phyloP scores from a whole-genome alignment of 2,888 invertebrate genomes.

The Euplexia lucipara region DNA sequence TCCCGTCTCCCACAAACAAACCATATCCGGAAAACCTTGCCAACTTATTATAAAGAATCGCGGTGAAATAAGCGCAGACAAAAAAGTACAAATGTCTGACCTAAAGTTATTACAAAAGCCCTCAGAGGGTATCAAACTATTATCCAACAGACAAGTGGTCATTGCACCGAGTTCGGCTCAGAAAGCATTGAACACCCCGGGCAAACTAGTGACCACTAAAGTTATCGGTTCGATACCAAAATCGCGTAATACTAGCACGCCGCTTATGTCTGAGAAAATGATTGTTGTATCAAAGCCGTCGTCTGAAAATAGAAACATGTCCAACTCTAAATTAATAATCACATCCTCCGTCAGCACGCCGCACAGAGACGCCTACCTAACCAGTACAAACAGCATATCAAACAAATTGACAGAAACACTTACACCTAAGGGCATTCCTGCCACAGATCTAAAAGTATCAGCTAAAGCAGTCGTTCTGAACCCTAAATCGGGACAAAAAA shows the following conservation, averaged over 20 bases:
- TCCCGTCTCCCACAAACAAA: constrained; percentile 72
- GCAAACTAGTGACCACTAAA: constrained; percentile 86
- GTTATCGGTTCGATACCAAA: constrained; percentile 84
- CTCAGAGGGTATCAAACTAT: constrained; percentile 82
- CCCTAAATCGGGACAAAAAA: constrained; percentile 88
- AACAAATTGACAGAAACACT: constrained; percentile 80
- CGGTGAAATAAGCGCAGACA: constrained; percentile 76
- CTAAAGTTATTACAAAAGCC: constrained; percentile 86
- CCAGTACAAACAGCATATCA: constrained; percentile 77
- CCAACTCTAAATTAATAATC: constrained; percentile 83
- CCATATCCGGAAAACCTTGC: constrained; percentile 79
- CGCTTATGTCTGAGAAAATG: constrained; percentile 82
- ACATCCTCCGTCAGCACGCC: constrained; percentile 78
- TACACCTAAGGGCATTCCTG: constrained; percentile 87
- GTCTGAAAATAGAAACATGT: constrained; percentile 75
- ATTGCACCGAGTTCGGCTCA: constrained; percentile 81
- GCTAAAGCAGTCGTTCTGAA: constrained; percentile 88
- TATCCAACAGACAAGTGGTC: constrained; percentile 85
- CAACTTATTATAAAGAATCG: constrained; percentile 86
- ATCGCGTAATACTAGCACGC: constrained; percentile 70
- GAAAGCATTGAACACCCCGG: constrained; percentile 79
- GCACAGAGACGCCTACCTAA: constrained; percentile 71
- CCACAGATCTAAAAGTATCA: constrained; percentile 88
- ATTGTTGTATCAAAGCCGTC: constrained; percentile 86
- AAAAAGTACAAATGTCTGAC: constrained; percentile 84